Base-by-base conservation (phyloP, 2,888 invertebrate species). In the Ichneumon xanthorius region DNA sequence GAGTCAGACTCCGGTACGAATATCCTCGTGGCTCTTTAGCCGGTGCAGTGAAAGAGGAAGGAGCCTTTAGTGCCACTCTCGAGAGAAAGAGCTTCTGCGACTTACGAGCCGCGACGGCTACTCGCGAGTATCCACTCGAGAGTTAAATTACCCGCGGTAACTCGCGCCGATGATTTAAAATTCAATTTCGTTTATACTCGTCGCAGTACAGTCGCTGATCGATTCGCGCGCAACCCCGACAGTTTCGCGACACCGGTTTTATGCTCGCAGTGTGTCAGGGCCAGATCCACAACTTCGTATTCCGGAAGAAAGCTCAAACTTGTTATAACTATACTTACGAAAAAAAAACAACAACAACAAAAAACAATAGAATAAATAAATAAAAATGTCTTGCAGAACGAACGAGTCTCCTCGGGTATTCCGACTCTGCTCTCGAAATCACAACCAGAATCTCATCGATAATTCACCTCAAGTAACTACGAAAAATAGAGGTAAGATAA, bases 121-220 rank as follows among this genome's bases (percentile, higher is more conserved):
- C 75, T 63, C 30, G n/a, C 48, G 11, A 61, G 30, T 61, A 22
- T 63, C 33, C 75, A 63, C 58, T 58, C 22, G 58, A 58, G 58
- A 58, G 58, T 58, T 58, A 58, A 58, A 58, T 58, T 58, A 14
- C 58, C 26, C 26, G 11, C 58, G 26, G 30, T 50, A 50, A 63
- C 19, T 65, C 33, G 45, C 65, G 76, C 76, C 26, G 26, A 26
- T 26, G 48, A 75, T 61, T 48, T 16, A 30, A 75, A 45, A 63
- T 75, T 75, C 30, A 75, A 75, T 58, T 22, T 58, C 58, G 26
- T 26, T 26, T 26, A 22, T 26, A 26, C 16, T 26, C 26, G 58
- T 14, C 11, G 26, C 26, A 58, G 26, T 14, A 5, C 22, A 14
- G 26, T 26, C 26, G 4, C 11, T 14, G 26, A 58, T 58, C 58